Percentiles rank a stretch among this genome's conserved stretches.
Evolutionary conservation across 1,140 invertebrate genomes (phyloP).

Genomic region (Neodiprion lecontei): DNA sequence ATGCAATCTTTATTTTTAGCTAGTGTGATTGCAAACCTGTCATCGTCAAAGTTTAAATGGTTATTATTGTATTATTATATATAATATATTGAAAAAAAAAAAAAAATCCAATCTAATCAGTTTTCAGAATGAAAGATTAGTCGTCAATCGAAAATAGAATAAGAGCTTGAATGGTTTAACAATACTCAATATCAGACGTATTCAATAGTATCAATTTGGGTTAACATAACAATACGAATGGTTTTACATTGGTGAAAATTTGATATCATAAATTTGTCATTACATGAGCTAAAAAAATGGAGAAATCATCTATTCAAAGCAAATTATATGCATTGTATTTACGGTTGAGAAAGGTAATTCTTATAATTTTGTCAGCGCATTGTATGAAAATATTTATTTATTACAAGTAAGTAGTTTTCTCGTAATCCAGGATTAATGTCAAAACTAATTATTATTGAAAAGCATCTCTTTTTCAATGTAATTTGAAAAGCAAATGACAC

Average conservation of each 20-base stretch:
- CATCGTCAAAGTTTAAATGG: not conserved
- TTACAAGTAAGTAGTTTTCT: no score
- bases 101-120: not conserved
- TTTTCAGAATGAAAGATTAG: not conserved
- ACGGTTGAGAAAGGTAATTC: not conserved
- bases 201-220: not conserved
- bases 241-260: no score
- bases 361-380: no score
- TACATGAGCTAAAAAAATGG: not conserved
- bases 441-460: no score
- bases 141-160: not conserved
- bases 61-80: not conserved
- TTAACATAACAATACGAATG: not conserved
- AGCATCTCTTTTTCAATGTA: no score
- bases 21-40: not conserved
- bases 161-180: not conserved
- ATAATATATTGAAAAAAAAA: not conserved
- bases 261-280: not conserved
- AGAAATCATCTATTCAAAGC: not conserved
- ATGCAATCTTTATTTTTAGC: not conserved
- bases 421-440: no score
- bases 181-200: not conserved
- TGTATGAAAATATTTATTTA: no score
- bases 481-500: no score
- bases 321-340: not conserved